Evolutionary conservation across 2,888 invertebrate genomes (phyloP), one percentile per base, ranked within the genome.

Genomic region (Melanostoma mellinum): DNA sequence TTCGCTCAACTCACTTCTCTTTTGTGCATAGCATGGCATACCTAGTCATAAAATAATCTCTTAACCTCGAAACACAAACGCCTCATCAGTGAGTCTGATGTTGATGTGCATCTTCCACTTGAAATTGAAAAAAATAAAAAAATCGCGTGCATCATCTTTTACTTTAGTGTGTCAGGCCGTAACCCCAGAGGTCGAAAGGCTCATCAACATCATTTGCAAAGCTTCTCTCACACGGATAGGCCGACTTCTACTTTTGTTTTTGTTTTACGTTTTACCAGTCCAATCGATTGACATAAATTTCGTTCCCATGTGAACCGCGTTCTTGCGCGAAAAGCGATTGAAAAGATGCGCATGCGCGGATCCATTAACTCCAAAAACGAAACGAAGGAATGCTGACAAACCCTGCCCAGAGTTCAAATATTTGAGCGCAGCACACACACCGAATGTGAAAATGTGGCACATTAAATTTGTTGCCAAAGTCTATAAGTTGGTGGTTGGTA

Each of bases 351-450:
- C 75, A 56, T 44, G 46, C 67, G 67, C 67, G 46, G 35, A 53
- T 67, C 72, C 53, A 73, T 48, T 75, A 44, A 32, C 44, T 52
- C 40, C 60, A 53, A 72, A 44, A 53, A 74, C 53, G 38, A 53
- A 53, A 36, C 46, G 52, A 8, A 46, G 75, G 63, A 71, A 80
- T 75, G 69, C 58, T 52, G 68, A 30, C 73, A 74, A 78, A 78
- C 78, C 82, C 78, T 74, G 78, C 78, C 82, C 74, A 67, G 78
- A 69, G 78, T 71, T 78, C 76, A 78, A 78, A 74, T 78, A 73
- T 63, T 78, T 74, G 53, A 72, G 53, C 44, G 48, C 65, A 20
- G 48, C 65, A 20, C 20, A 52, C 55, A 48, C 55, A 38, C 67
- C 46, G 33, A 75, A 69, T 77, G 44, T 6, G 60, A 71, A 20